These are phyloP conservation scores for Hartigia nigra DNA, from an alignment of 2,888 invertebrate genomes.

Conservation along the genomic window DNA sequence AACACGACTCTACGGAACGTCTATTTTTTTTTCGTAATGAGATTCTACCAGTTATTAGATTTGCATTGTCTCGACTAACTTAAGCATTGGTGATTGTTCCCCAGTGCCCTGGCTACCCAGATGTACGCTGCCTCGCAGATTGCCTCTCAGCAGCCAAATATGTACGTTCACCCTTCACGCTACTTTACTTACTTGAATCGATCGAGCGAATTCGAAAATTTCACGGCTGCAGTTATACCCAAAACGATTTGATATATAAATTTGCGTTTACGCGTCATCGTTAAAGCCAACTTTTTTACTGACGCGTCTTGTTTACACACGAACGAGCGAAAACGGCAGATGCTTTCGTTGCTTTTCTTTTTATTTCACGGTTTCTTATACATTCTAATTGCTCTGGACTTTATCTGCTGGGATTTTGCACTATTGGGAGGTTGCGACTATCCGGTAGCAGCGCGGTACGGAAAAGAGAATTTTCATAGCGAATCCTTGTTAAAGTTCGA, in stretches of 20 bases:
- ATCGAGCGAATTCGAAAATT: slow-evolving; percentile 48
- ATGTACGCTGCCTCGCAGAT: slow-evolving; percentile 93
- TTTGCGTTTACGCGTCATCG: background rate
- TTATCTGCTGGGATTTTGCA: background rate
- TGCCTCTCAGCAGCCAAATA: slow-evolving; percentile 92
- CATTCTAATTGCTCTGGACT: background rate
- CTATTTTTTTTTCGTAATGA: background rate
- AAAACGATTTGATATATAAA: slow-evolving; percentile 28
- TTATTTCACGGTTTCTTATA: background rate
- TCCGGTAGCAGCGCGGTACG: background rate
- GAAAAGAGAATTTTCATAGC: background rate
- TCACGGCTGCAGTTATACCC: slow-evolving; percentile 62
- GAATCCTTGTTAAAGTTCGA: background rate
- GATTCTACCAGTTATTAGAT: slow-evolving; percentile 27
- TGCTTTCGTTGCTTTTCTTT: background rate
- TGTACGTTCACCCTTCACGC: slow-evolving; percentile 77
- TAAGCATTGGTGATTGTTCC: slow-evolving; percentile 70
- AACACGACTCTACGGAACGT: background rate
- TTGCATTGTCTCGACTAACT: slow-evolving; percentile 62
- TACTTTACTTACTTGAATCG: slow-evolving; percentile 58
- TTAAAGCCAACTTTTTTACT: background rate
- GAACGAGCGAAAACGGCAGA: background rate
- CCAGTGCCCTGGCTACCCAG: slow-evolving; percentile 97
- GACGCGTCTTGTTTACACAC: background rate
- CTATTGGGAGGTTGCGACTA: background rate